Base-by-base conservation (phyloP, 2,888 invertebrate genomes). In the Abscondita cerata region DNA sequence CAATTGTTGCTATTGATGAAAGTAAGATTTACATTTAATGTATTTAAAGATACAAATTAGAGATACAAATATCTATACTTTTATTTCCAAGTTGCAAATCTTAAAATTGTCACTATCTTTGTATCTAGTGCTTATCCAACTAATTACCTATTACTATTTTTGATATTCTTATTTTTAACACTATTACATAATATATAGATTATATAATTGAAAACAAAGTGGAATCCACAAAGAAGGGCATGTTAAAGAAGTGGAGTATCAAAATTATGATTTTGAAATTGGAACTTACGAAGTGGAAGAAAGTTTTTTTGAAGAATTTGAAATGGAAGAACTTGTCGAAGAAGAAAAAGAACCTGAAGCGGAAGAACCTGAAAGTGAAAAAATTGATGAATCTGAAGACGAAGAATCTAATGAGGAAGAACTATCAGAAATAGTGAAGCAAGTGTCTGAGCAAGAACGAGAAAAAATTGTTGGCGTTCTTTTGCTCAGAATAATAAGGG, bases 1-100 rank as follows among this genome's bases (percentile, higher is more conserved):
- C 79, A 0, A 73, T 80, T 33, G 72, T 76, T 46, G 75, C 76
- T 8, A 57, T 80, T 6, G 73, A 78, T 55, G 64, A 60, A 53
- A 61, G 72, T 72, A 61, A 25, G 25, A 25, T n/a, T n/a, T n/a
- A n/a, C n/a, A n/a, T n/a, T n/a, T n/a, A n/a, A n/a, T n/a, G n/a
- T 4, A 6, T 6, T 25, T 25, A 25, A 25, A 6, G 6, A 6
- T 12, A 6, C 8, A 12, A 6, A 16, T 41, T 8, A 12, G 16
- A 41, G 2, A 67, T 34, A 48, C 15, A 18, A 1, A 20, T n/a
- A 46, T 12, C 2, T 13, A 48, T 34, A 36, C 16, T 12, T 20
- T 38, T 50, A 25, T 19, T n/a, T n/a, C n/a, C n/a, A n/a, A n/a
- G n/a, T n/a, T n/a, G n/a, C n/a, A n/a, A n/a, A n/a, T n/a, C n/a